Evolutionary conservation across 2,113 vertebrate genomes (phyloP).

Genomic region (Embiotoca jacksoni): DNA sequence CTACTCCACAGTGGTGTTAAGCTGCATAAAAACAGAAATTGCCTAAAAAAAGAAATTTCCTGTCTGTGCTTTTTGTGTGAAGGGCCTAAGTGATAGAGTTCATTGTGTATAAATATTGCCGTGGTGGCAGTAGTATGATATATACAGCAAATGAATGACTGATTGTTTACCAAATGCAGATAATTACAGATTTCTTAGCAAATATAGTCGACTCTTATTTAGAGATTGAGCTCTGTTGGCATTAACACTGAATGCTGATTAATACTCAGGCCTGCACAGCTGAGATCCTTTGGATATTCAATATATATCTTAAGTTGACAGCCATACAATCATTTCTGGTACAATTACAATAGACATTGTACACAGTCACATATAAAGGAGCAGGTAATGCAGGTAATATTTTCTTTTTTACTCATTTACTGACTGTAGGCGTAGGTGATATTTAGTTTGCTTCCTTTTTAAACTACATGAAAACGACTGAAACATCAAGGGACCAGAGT

Average conservation of each 20-base stretch:
- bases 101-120: conserved; percentile 20
- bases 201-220: background rate
- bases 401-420: background rate
- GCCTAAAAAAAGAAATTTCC: conserved; percentile 33
- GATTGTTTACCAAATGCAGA: background rate
- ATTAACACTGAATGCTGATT: conserved; percentile 11
- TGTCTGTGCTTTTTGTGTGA: conserved; percentile 16
- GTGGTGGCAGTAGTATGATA: background rate
- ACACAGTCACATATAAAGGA: background rate
- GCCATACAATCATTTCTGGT: background rate
- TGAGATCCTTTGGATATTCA: background rate
- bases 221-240: background rate
- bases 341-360: background rate
- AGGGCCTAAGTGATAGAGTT: conserved; percentile 3
- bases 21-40: conserved; percentile 42
- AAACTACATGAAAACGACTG: conserved; percentile 14
- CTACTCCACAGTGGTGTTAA: conserved; percentile 36
- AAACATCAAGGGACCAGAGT: conserved; percentile 32
- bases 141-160: background rate
- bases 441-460: conserved; percentile 13
- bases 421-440: conserved; percentile 12
- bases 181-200: background rate
- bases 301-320: conserved; percentile 1
- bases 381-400: background rate
- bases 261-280: background rate